These are phyloP conservation scores for Linnaemya vulpina DNA, from an alignment of 2,888 invertebrate genomes.

Conservation along the genomic window DNA sequence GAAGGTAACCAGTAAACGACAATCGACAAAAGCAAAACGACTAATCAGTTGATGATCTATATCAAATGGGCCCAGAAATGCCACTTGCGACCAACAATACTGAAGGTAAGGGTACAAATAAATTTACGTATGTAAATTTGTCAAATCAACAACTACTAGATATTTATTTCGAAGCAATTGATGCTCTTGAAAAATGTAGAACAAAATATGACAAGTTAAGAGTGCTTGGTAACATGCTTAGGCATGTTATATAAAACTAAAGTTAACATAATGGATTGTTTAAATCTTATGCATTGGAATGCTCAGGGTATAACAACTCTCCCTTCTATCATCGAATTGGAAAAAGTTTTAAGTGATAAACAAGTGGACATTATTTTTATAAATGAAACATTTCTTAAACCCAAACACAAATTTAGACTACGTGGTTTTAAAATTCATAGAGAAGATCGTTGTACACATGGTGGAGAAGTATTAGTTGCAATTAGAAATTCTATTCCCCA, in stretches of 20 bases:
- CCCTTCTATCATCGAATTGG: background rate
- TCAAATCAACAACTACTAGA: constrained; percentile 43
- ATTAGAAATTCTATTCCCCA: constrained; percentile 21
- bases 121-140: constrained; percentile 22
- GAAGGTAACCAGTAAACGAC: background rate
- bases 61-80: background rate
- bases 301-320: constrained; percentile 43
- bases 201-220: constrained; percentile 43
- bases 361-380: constrained; percentile 23
- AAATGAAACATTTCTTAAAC: constrained; percentile 53
- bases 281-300: constrained; percentile 47
- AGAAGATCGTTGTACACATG: constrained; percentile 28
- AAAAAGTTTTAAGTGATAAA: constrained; percentile 15
- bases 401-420: constrained; percentile 19
- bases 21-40: background rate
- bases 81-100: background rate
- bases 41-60: background rate
- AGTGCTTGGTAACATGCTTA: constrained; percentile 53
- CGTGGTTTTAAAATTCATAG: constrained; percentile 22
- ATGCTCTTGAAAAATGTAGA: constrained; percentile 54
- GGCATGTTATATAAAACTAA: constrained; percentile 46
- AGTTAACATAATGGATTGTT: background rate
- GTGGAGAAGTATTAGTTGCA: constrained; percentile 42
- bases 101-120: constrained; percentile 21
- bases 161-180: constrained; percentile 52